Base-by-base conservation (phyloP, 2,797 vertebrate species). In the Spheniscus humboldti region DNA sequence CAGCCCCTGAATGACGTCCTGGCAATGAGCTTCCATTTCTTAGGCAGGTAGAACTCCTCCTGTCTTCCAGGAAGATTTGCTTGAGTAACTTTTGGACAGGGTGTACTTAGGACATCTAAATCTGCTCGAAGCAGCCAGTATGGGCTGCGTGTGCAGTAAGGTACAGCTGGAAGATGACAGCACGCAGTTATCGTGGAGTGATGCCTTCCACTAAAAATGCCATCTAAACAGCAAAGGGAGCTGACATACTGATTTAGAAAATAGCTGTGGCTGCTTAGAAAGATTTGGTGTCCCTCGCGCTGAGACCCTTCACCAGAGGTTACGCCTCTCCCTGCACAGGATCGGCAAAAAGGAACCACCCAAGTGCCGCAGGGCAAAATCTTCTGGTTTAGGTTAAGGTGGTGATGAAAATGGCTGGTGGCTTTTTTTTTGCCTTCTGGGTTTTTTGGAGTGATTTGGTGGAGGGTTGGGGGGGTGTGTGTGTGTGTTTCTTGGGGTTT, bases 281-380 rank as follows among this genome's bases (percentile, higher is more conserved):
- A 43, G 67, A 18, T 13, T 25, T 15, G 14, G 22, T 33, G 28
- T 35, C 22, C 19, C 24, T n/a, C 1, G 7, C 27, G 47, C 43
- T 77, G 0, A 45, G 27, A 33, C 6, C 66, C n/a, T 31, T 31
- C 41, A 13, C 11, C 37, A 37, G 50, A 2, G 1, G 18, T 22
- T 55, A n/a, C 0, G 5, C 19, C 16, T 50, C 53, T 48, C 9
- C 22, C 74, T 25, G 27, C 41, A 13, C 18, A 60, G 41, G 10
- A 4, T 59, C 55, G 13, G 7, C 31, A 7, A 43, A 72, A 78
- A 31, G 25, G 35, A 93, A 30, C 23, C 43, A 71, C 16, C 9
- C 24, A 12, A 43, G 14, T 9, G 50, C 35, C 0, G 0, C 23
- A 30, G 64, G 52, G 50, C 2, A 0, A 57, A 66, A 73, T 12